Conservation (phyloP, 2,888 invertebrate species). For the Tipula vernalis region DNA sequence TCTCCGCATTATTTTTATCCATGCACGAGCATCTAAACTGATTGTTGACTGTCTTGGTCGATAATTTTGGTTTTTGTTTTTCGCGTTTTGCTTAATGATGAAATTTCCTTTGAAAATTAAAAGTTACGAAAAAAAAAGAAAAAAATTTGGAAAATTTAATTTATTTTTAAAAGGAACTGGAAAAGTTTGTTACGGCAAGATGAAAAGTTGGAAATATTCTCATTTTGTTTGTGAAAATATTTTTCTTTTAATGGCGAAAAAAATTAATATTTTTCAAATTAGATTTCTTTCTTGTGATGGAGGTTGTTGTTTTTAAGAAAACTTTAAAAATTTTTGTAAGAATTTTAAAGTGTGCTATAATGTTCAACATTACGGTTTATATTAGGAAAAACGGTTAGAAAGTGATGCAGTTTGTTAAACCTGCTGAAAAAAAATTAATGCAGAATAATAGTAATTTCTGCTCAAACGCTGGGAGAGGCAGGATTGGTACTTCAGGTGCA, state of each 20-base stretch:
- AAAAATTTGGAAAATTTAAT: background rate
- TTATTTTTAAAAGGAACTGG: background rate
- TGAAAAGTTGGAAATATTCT: background rate
- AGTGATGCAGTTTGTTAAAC: no score
- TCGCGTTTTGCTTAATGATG: background rate
- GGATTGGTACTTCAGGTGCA: no score
- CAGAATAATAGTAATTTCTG: no score
- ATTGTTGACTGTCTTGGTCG: background rate
- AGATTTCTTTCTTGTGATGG: background rate
- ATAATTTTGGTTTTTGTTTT: background rate
- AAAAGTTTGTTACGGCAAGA: background rate
- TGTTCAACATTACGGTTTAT: no score
- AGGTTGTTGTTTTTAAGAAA: background rate
- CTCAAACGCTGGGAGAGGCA: no score
- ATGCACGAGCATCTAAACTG: background rate
- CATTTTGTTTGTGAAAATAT: background rate
- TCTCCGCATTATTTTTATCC: background rate
- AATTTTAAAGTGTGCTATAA: no score
- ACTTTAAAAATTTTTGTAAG: no score
- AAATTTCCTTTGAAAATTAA: background rate
- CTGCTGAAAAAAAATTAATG: no score
- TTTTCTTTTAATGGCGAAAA: background rate
- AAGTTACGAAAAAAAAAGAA: background rate
- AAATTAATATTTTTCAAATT: background rate
- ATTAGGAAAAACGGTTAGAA: no score